Evolutionary conservation across 2,888 invertebrate genomes (phyloP).

Genomic region (Morinoia aosen): DNA sequence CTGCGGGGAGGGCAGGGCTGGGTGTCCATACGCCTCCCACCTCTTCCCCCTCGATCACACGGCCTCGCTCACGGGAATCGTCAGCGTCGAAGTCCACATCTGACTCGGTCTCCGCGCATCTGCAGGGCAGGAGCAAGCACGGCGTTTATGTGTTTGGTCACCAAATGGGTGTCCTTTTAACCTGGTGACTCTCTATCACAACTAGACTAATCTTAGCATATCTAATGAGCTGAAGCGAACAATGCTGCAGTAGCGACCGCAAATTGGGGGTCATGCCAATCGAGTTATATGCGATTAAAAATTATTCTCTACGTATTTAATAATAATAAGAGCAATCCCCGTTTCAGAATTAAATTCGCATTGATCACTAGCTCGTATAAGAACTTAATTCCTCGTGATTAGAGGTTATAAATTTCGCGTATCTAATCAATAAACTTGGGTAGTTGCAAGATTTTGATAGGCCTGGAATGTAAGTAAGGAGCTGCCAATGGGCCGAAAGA

Average conservation of each 20-base stretch:
- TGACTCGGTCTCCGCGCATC: constrained; percentile 65
- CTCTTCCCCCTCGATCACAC: constrained; percentile 35
- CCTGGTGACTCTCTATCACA: too few relatives aligned
- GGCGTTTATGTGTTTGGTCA: too few relatives aligned
- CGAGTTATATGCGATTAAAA: too few relatives aligned
- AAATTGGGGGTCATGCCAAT: not conserved
- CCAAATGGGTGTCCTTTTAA: too few relatives aligned
- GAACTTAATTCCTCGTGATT: not conserved
- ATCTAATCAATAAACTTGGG: not conserved
- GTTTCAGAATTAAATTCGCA: not conserved
- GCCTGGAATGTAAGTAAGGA: too few relatives aligned
- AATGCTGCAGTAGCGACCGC: not conserved
- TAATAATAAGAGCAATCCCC: not conserved
- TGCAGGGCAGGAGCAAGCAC: not conserved
- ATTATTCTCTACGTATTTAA: not conserved
- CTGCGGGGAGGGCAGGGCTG: constrained; percentile 56
- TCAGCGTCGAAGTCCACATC: constrained; percentile 64
- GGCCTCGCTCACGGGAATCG: not conserved
- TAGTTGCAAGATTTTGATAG: too few relatives aligned
- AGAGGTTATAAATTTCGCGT: not conserved
- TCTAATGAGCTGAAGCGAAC: too few relatives aligned
- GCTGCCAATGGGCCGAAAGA: too few relatives aligned
- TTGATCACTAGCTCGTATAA: not conserved
- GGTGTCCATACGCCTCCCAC: constrained; percentile 9
- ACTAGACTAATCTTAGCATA: too few relatives aligned